Conservation (phyloP, 92 coral and sea anemone genomes). For the Pocillopora grandis region DNA sequence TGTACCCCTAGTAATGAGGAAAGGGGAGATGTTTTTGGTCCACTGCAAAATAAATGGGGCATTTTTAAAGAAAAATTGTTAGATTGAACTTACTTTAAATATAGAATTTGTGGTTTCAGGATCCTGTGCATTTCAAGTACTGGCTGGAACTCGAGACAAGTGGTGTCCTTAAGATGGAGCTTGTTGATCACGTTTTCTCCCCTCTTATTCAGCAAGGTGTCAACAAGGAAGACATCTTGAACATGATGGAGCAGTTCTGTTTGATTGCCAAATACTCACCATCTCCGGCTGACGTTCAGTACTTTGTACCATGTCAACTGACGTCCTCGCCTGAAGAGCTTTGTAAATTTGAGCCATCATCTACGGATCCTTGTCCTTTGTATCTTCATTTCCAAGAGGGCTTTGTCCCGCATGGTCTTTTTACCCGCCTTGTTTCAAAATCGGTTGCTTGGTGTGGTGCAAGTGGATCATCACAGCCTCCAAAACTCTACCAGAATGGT, state of each 20-base stretch:
- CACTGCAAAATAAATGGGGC: too few relatives aligned
- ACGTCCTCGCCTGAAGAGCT: conserved; percentile 44
- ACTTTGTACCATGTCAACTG: conserved; percentile 66
- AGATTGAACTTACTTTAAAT: too few relatives aligned
- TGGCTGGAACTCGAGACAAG: conserved; percentile 46
- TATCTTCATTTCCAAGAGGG: conserved; percentile 51
- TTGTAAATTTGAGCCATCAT: conserved; percentile 3
- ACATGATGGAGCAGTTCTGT: conserved; percentile 54
- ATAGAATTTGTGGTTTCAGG: not conserved
- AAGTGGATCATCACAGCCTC: conserved; percentile 24
- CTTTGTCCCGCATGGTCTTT: conserved; percentile 64
- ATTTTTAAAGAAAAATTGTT: too few relatives aligned
- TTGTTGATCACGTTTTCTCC: conserved; percentile 38
- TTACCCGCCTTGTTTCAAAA: conserved; percentile 48
- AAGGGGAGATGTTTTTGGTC: too few relatives aligned
- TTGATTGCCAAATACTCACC: conserved; percentile 37
- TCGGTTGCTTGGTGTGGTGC: conserved; percentile 36
- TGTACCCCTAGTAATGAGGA: too few relatives aligned
- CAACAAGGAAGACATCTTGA: conserved; percentile 28
- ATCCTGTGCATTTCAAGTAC: conserved; percentile 44
- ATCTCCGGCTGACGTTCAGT: conserved; percentile 15
- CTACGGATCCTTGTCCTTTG: conserved; percentile 52
- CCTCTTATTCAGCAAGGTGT: conserved; percentile 16
- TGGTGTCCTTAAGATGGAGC: conserved; percentile 33
- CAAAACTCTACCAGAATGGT: conserved; percentile 24